Base-by-base conservation (phyloP, 2,113 vertebrate species). In the Procavia capensis region DNA sequence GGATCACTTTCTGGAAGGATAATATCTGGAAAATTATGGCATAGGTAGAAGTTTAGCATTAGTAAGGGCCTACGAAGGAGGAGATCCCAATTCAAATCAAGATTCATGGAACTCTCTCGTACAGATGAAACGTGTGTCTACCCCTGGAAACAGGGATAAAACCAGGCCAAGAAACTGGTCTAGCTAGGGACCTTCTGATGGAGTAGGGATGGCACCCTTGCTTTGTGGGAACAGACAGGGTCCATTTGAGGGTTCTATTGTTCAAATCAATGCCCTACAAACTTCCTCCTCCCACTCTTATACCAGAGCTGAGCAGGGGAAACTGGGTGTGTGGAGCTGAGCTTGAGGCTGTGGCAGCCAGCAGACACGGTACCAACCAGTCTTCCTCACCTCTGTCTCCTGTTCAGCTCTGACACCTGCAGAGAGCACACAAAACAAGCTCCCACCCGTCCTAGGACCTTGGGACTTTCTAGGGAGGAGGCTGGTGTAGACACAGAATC, bases 341-440 rank as follows among this genome's bases (percentile, higher is more conserved):
- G 39, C 50, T 96, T 22, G 3, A 72, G 66, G 93, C 31, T 41
- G 68, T 36, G n/a, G 66, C 36, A 7, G 81, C 82, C 36, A 31
- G 75, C 31, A 13, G 81, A 85, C 34, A 25, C 54, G 76, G n/a
- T 41, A 84, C 75, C 54, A 50, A 84, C 75, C 54, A 50, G 59
- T 9, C 72, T 90, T 41, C 50, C 22, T 43, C 50, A 17, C 22
- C 79, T 39, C 5, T 11, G 1, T 54, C 75, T 31, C 66, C 94
- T 19, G 72, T 43, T 61, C 78, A 31, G 54, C 72, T 47, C 70
- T 2, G 31, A 7, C 29, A 0, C 78, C 61, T 43, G 63, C 80
- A 85, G 72, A 57, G 72, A 43, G 89, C 90, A 93, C 85, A 97
- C 93, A 98, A 96, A 97, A 88, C 79, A 97, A 88, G 72, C 66